phyloP scores from a whole-genome alignment of 2,797 vertebrate species.

The Gastrophryne carolinensis region DNA sequence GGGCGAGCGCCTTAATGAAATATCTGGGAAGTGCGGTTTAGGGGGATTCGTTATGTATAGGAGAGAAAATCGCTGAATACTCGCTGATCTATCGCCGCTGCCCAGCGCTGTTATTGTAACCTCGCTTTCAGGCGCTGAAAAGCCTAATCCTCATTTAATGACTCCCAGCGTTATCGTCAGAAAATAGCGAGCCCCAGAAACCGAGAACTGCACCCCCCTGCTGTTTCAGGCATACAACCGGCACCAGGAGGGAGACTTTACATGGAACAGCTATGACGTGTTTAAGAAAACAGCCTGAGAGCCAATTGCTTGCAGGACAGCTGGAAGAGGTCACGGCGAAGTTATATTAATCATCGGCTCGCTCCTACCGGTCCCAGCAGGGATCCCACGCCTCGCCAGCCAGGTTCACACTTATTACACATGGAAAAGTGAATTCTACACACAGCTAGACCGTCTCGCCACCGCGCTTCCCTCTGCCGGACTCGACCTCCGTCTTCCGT shows the following conservation, averaged over 20 bases:
- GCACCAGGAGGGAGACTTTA: conserved; percentile 20
- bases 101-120: conserved; percentile 43
- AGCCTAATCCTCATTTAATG: conserved; percentile 50
- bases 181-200: conserved; percentile 24
- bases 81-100: conserved; percentile 16
- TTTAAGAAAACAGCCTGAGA: conserved; percentile 41
- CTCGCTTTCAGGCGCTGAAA: conserved; percentile 21
- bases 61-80: background rate
- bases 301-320: conserved; percentile 28
- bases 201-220: conserved; percentile 7
- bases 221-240: conserved; percentile 36
- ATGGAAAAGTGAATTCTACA: conserved; percentile 30
- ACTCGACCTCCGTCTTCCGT: background rate
- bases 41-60: background rate
- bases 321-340: conserved; percentile 24
- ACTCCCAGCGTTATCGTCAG: conserved; percentile 36
- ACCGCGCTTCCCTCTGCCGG: background rate
- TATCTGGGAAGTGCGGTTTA: background rate
- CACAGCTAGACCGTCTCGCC: background rate
- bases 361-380: conserved; percentile 22
- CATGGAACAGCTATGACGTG: conserved; percentile 43
- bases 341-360: conserved; percentile 36
- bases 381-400: conserved; percentile 1
- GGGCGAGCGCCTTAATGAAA: background rate
- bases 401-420: conserved; percentile 14